Base-by-base conservation (phyloP, 2,888 invertebrate genomes). In the Anticlea derivata region DNA sequence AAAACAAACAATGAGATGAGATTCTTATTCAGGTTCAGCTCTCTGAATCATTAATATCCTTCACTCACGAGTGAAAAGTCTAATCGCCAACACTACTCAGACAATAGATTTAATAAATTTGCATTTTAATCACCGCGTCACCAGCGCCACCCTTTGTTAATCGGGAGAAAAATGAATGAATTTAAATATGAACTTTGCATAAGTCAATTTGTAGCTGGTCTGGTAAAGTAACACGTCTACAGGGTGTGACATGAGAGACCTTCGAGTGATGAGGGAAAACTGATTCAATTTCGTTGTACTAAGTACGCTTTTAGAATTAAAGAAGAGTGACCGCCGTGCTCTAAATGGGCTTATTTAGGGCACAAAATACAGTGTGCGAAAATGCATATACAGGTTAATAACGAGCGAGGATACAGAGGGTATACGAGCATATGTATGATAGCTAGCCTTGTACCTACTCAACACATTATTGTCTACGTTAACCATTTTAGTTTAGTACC, bases 61-160 rank as follows among this genome's bases (percentile, higher is more conserved):
- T 30, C 35, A 5, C 20, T 34, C 23, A 10, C 10, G 17, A 34
- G 41, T 34, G 22, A 20, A 11, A 13, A 11, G 26, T 40, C 22
- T n/a, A 31, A 31, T 22, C 22, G 33, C 46, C 40, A n/a, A n/a
- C n/a, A 40, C 46, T 8, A 30, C 40, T 41, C 47, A 37, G 29
- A 43, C 34, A 47, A 33, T 33, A 55, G 50, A 46, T 55, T 51
- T 48, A 37, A 51, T 48, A 51, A 58, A 66, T 66, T 63, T 62
- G 59, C 62, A 66, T 66, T 66, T 75, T 74, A 71, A 74, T 67
- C 61, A 61, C 63, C 46, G 43, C 60, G 60, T 62, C 60, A 31
- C 30, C 43, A 23, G 55, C 64, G 50, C 54, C 64, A 50, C 54
- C 60, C 57, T 27, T 47, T 50, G 35, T 52, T 62, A 59, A 66